These are phyloP conservation scores for Drosophila bunnanda DNA, from an alignment of 2,888 invertebrate genomes.

Conservation along the genomic window DNA sequence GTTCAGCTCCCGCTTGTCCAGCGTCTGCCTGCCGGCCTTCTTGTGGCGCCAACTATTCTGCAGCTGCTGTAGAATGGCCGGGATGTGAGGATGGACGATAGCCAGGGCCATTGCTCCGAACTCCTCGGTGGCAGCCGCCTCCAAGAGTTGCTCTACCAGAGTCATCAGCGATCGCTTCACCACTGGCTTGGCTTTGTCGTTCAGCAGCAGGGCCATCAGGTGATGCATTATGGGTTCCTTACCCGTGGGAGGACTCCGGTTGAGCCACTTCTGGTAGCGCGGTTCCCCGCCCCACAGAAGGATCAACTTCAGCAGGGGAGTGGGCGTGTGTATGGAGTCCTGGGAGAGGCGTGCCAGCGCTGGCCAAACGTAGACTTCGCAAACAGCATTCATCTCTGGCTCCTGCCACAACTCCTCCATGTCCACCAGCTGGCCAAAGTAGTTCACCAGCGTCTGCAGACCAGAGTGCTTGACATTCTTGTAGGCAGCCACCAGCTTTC, in stretches of 20 bases:
- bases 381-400: slow-evolving; percentile 90
- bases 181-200: slow-evolving; percentile 87
- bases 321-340: slow-evolving; percentile 94
- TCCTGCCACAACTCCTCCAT: slow-evolving; percentile 86
- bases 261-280: slow-evolving; percentile 90
- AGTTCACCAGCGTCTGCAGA: slow-evolving; percentile 88
- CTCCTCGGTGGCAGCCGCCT: slow-evolving; percentile 86
- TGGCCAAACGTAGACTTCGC: slow-evolving; percentile 92
- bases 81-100: slow-evolving; percentile 90
- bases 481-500: slow-evolving; percentile 87
- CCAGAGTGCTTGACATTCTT: slow-evolving; percentile 88
- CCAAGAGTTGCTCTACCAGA: slow-evolving; percentile 90
- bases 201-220: slow-evolving; percentile 89
- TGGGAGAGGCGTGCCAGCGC: slow-evolving; percentile 89
- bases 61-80: slow-evolving; percentile 89
- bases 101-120: slow-evolving; percentile 81
- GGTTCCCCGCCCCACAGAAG: slow-evolving; percentile 92
- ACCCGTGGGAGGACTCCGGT: slow-evolving; percentile 84
- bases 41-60: slow-evolving; percentile 88
- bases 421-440: slow-evolving; percentile 92
- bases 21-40: slow-evolving; percentile 82
- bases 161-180: slow-evolving; percentile 90
- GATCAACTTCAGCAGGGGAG: slow-evolving; percentile 92
- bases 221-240: slow-evolving; percentile 87
- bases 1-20: slow-evolving; percentile 89